A percentile compares a stretch with the other conserved stretches of the same genome.
Conservation (phyloP, 2,113 vertebrate species). For the Calypte anna region DNA sequence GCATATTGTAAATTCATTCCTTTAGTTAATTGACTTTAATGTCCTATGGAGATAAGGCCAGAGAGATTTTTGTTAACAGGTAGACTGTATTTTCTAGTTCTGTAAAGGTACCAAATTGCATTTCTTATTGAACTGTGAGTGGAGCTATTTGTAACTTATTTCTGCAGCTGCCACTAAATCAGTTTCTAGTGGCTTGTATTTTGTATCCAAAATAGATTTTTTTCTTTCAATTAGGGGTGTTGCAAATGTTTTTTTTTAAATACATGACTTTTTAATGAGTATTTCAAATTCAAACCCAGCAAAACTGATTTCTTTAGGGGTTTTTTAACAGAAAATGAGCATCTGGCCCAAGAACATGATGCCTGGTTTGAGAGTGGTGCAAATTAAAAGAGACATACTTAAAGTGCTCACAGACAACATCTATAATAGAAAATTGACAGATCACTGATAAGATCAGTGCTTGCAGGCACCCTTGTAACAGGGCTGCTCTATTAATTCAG, state of each 20-base stretch:
- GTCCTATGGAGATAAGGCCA: neutral
- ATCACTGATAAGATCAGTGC: constrained; percentile 39
- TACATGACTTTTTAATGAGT: neutral
- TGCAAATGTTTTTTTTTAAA: constrained; percentile 19
- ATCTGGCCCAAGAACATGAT: neutral
- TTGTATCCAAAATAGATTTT: neutral
- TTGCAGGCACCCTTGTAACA: constrained; percentile 11
- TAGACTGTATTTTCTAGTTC: neutral
- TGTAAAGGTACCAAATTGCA: neutral
- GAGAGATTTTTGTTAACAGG: neutral
- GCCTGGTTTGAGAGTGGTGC: neutral
- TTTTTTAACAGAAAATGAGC: neutral
- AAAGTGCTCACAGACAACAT: neutral
- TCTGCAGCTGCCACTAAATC: neutral
- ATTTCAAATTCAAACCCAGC: neutral
- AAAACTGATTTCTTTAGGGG: neutral
- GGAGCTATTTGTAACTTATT: neutral
- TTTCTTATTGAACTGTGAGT: neutral
- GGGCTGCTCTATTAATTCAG: neutral
- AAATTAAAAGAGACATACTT: constrained; percentile 24
- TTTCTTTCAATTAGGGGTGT: neutral
- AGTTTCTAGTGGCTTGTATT: neutral
- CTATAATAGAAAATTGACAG: neutral
- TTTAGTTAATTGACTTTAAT: neutral
- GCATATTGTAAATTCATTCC: neutral